These are phyloP conservation scores for Operophtera brumata DNA, from an alignment of 2,888 invertebrate genomes.

Conservation along the genomic window DNA sequence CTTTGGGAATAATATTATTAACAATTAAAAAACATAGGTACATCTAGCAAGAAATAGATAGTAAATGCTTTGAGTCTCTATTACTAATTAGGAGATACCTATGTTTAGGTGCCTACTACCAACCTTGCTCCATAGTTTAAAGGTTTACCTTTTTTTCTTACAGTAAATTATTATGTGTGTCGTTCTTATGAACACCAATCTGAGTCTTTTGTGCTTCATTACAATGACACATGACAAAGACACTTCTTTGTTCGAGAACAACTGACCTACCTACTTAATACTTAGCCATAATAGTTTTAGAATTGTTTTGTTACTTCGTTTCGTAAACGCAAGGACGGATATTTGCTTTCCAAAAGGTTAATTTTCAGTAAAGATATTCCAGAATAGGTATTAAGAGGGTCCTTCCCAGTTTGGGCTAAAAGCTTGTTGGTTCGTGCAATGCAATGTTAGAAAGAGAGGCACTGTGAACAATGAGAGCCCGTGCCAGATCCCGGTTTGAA, in stretches of 20 bases:
- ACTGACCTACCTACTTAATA: not conserved
- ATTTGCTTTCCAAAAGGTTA: constrained; percentile 9
- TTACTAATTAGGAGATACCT: not conserved
- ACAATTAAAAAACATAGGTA: constrained; percentile 5
- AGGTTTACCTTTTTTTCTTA: constrained; percentile 10
- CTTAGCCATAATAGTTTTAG: not conserved
- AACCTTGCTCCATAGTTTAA: constrained; percentile 11
- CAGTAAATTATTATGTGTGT: constrained; percentile 4
- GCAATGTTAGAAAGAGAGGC: too few species aligned
- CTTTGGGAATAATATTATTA: constrained; percentile 9
- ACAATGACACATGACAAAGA: constrained; percentile 16
- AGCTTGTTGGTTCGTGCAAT: too few species aligned
- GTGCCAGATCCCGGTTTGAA: too few species aligned
- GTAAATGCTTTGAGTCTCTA: not conserved
- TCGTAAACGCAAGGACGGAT: constrained; percentile 17
- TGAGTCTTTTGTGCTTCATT: constrained; percentile 13
- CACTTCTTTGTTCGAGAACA: constrained; percentile 6
- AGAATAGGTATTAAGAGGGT: not conserved
- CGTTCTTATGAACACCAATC: constrained; percentile 5
- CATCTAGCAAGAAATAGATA: not conserved
- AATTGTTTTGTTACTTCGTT: constrained; percentile 7
- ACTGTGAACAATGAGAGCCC: too few species aligned
- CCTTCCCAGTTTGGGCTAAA: too few species aligned
- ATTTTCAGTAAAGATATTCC: constrained; percentile 2
- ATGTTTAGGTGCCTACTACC: not conserved